phyloP scores from a whole-genome alignment of 2,888 invertebrate genomes.

The Pycnomerus fuliginosus region DNA sequence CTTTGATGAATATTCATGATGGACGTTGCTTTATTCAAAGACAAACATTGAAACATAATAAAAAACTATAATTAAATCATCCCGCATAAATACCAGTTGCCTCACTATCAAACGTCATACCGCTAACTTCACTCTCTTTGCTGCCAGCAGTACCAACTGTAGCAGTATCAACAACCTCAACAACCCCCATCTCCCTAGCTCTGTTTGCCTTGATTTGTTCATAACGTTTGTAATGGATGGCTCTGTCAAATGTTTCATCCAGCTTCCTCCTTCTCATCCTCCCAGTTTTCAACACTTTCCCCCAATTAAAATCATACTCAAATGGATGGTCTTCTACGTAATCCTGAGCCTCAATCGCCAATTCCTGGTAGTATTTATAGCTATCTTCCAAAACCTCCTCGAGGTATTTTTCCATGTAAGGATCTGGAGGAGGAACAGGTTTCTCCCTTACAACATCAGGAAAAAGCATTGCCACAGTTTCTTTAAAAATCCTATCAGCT shows the following conservation, averaged over 20 bases:
- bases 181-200: too few species aligned
- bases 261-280: conserved; percentile 9
- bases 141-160: too few species aligned
- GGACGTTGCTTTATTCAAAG: too few species aligned
- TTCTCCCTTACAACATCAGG: conserved; percentile 60
- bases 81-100: too few species aligned
- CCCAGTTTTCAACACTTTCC: conserved; percentile 49
- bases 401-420: conserved; percentile 30
- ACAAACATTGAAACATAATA: too few species aligned
- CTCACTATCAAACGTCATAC: too few species aligned
- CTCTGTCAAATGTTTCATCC: conserved; percentile 1
- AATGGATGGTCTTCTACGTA: conserved; percentile 56
- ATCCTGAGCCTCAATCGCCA: conserved; percentile 46
- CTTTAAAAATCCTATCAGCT: conserved; percentile 64
- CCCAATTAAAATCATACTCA: conserved; percentile 59
- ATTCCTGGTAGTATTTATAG: conserved; percentile 49
- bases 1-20: too few species aligned
- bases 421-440: conserved; percentile 51
- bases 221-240: conserved; percentile 2
- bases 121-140: too few species aligned
- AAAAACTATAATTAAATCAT: too few species aligned
- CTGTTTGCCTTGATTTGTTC: too few species aligned
- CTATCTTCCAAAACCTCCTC: conserved; percentile 50
- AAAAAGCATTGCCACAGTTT: conserved; percentile 62
- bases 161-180: too few species aligned